Conservation (phyloP, 2,113 vertebrate species). For the Gavialis gangeticus region DNA sequence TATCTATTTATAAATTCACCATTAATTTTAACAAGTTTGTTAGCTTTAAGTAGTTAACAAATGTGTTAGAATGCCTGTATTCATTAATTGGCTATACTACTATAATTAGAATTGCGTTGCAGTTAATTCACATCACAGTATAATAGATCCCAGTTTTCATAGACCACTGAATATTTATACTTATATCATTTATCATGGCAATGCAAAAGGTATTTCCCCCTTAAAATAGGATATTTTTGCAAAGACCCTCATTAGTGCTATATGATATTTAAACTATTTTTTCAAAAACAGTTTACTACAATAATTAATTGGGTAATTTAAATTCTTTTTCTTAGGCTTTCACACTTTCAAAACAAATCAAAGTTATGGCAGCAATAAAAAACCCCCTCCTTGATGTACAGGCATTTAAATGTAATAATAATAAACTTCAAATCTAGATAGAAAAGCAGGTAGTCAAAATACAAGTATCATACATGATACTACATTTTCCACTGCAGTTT, state of each 20-base stretch:
- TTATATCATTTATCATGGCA: background rate
- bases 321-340: background rate
- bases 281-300: background rate
- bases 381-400: background rate
- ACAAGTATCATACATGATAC: background rate
- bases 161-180: background rate
- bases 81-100: background rate
- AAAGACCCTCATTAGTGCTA: background rate
- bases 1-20: background rate
- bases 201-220: background rate
- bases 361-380: slow-evolving; percentile 6
- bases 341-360: background rate
- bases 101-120: background rate
- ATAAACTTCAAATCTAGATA: background rate
- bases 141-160: background rate
- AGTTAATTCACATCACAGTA: background rate
- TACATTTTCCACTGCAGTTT: background rate
- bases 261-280: background rate
- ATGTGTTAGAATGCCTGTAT: background rate
- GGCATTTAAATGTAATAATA: slow-evolving; percentile 24
- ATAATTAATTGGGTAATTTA: slow-evolving; percentile 15
- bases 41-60: background rate
- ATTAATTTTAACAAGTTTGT: background rate
- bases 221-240: background rate
- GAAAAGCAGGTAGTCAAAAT: slow-evolving; percentile 16